phyloP scores from a whole-genome alignment of 2,113 vertebrate species.

The Phaethon lepturus region DNA sequence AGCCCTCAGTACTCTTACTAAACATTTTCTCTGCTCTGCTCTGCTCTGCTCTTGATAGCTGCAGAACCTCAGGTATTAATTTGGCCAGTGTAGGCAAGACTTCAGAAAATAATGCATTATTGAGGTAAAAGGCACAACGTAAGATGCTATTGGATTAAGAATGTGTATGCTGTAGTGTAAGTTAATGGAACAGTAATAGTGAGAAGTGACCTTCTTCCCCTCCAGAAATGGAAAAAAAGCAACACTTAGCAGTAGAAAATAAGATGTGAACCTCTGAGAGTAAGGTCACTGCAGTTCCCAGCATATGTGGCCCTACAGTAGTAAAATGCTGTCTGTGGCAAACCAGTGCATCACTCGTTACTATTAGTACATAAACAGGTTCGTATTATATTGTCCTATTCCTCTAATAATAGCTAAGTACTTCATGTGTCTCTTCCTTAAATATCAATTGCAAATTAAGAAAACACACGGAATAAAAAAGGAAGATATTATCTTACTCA shows the following conservation, averaged over 20 bases:
- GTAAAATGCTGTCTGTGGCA: conserved; percentile 59
- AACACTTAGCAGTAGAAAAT: conserved; percentile 66
- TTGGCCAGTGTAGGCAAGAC: conserved; percentile 3
- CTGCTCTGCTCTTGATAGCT: not conserved
- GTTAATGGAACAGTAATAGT: conserved; percentile 70
- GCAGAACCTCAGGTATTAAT: conserved; percentile 23
- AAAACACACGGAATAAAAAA: not conserved
- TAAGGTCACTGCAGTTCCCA: conserved; percentile 51
- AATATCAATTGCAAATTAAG: conserved; percentile 16
- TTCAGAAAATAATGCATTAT: conserved; percentile 33
- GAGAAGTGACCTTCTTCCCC: conserved; percentile 68
- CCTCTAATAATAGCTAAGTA: conserved; percentile 27
- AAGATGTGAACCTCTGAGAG: conserved; percentile 63
- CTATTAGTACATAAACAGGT: conserved; percentile 16
- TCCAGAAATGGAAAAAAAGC: conserved; percentile 67
- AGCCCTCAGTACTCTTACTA: not conserved
- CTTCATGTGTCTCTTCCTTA: not conserved
- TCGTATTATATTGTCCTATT: not conserved
- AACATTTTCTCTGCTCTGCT: not conserved
- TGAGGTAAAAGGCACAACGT: conserved; percentile 20
- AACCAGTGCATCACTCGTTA: not conserved
- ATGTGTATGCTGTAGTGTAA: conserved; percentile 44
- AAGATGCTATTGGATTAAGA: conserved; percentile 51
- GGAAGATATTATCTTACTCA: not conserved
- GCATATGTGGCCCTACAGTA: conserved; percentile 45